These are phyloP conservation scores for Takifugu rubripes DNA, from an alignment of 2,797 vertebrate species.

Conservation along the genomic window DNA sequence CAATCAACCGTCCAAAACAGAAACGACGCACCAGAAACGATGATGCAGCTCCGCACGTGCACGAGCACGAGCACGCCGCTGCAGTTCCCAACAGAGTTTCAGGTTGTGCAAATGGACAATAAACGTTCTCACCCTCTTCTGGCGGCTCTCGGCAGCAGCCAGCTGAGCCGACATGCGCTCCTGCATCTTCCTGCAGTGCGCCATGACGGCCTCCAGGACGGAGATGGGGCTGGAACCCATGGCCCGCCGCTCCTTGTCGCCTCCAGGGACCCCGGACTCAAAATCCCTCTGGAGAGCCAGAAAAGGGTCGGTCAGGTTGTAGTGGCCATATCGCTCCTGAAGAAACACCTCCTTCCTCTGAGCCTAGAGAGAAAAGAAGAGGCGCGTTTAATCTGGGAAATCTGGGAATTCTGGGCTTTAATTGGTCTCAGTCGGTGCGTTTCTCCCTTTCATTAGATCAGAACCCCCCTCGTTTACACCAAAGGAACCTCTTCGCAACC, in stretches of 20 bases:
- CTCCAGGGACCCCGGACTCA: conserved; percentile 77
- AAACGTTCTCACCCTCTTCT: conserved; percentile 85
- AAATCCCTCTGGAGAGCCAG: conserved; percentile 95
- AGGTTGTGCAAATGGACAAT: too few relatives aligned
- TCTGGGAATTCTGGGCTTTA: too few relatives aligned
- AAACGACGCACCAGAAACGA: conserved; percentile 24
- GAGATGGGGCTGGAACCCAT: conserved; percentile 90
- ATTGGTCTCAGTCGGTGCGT: too few relatives aligned
- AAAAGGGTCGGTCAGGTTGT: conserved; percentile 94
- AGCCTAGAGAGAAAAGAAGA: conserved; percentile 71
- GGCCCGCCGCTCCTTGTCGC: conserved; percentile 80
- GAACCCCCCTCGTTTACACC: too few relatives aligned
- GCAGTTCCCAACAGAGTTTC: too few relatives aligned
- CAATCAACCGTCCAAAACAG: conserved; percentile 15
- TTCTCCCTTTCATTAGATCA: too few relatives aligned
- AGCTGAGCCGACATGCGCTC: conserved; percentile 94
- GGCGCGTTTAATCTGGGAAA: background rate
- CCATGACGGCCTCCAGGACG: conserved; percentile 95
- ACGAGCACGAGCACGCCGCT: too few relatives aligned
- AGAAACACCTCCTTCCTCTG: conserved; percentile 95
- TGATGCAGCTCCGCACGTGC: conserved; percentile 13
- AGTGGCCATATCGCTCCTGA: conserved; percentile 93
- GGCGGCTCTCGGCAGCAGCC: conserved; percentile 89
- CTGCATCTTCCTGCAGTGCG: conserved; percentile 98
- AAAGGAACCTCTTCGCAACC: too few relatives aligned